phyloP scores from a whole-genome alignment of 2,113 vertebrate genomes.

The Callocephalon fimbriatum region DNA sequence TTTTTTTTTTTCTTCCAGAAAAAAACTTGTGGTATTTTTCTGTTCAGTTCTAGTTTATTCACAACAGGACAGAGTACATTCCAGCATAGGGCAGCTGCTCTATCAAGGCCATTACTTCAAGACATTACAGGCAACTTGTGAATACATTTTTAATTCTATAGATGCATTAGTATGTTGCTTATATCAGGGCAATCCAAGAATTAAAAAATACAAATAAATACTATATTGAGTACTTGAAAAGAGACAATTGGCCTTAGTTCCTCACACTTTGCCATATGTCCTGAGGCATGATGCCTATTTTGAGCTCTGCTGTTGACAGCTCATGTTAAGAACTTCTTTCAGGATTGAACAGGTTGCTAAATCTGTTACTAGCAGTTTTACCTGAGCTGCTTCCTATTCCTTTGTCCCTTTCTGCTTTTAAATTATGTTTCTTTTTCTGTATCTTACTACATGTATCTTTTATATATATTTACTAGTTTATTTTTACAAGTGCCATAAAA shows the following conservation, averaged over 20 bases:
- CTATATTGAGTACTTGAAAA: neutral
- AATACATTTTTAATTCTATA: neutral
- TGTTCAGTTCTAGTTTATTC: neutral
- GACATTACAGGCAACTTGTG: neutral
- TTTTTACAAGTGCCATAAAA: neutral
- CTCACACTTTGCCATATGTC: neutral
- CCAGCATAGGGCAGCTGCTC: neutral
- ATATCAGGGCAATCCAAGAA: neutral
- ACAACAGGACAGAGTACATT: neutral
- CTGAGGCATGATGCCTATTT: neutral
- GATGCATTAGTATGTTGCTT: neutral
- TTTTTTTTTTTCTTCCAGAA: neutral
- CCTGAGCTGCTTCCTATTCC: neutral
- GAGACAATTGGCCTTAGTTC: neutral
- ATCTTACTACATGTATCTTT: neutral
- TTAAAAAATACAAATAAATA: neutral
- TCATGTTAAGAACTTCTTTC: neutral
- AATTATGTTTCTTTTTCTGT: neutral
- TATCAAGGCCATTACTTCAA: neutral
- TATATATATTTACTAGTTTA: neutral
- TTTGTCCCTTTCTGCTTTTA: neutral
- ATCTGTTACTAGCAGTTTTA: neutral
- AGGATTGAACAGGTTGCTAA: neutral
- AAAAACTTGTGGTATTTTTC: neutral
- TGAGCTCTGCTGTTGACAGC: neutral